Conservation (phyloP, 1,140 invertebrate genomes). For the Dreissena polymorpha region DNA sequence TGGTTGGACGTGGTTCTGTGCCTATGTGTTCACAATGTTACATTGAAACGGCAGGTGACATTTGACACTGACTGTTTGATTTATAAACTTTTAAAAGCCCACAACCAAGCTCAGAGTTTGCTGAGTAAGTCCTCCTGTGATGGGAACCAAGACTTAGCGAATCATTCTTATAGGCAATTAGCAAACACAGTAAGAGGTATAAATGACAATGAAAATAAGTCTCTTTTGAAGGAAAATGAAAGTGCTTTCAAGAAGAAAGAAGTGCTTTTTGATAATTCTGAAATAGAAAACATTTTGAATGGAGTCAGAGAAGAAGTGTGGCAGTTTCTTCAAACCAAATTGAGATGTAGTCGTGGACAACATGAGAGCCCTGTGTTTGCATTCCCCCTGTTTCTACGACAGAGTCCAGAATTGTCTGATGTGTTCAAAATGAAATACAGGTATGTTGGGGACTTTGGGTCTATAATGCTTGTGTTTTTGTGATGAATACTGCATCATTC, state of each 20-base stretch:
- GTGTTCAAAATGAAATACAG: slow-evolving; percentile 70
- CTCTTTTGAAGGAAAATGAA: neutral
- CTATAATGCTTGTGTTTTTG: neutral
- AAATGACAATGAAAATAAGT: neutral
- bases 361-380: slow-evolving; percentile 77
- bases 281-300: slow-evolving; percentile 58
- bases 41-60: slow-evolving; percentile 54
- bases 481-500: neutral
- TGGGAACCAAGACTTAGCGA: neutral
- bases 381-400: slow-evolving; percentile 69
- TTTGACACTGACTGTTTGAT: slow-evolving; percentile 60
- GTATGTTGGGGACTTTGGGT: slow-evolving; percentile 39
- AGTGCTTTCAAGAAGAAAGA: too few species aligned
- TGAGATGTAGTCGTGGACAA: slow-evolving; percentile 73
- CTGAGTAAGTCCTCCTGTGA: slow-evolving; percentile 42
- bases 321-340: slow-evolving; percentile 65
- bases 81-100: slow-evolving; percentile 67
- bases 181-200: slow-evolving; percentile 13
- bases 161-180: slow-evolving; percentile 5
- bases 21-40: slow-evolving; percentile 70
- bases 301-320: slow-evolving; percentile 73
- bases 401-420: slow-evolving; percentile 60
- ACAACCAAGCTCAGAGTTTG: slow-evolving; percentile 68
- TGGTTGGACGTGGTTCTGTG: slow-evolving; percentile 77
- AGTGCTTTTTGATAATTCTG: neutral